These are phyloP conservation scores for Heterotis niloticus DNA, from an alignment of 2,113 vertebrate genomes.

Conservation along the genomic window DNA sequence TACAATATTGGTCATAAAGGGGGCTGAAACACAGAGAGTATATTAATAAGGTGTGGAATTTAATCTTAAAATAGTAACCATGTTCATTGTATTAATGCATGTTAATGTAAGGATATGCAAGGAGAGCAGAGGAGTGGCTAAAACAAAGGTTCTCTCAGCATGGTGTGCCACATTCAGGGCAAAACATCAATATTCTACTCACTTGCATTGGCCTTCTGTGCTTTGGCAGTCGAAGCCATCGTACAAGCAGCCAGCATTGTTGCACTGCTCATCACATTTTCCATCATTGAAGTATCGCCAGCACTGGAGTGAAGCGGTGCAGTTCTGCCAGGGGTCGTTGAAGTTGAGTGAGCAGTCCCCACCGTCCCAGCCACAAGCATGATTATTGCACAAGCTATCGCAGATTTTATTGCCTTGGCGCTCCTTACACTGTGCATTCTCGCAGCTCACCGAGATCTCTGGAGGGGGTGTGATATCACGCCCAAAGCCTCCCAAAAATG, in stretches of 20 bases:
- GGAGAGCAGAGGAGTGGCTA: background rate
- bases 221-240: conserved; percentile 95
- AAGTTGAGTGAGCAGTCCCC: conserved; percentile 96
- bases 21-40: conserved; percentile 64
- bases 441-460: conserved; percentile 50
- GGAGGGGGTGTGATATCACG: conserved; percentile 70
- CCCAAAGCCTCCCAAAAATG: conserved; percentile 72
- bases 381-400: conserved; percentile 78
- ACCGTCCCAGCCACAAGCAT: conserved; percentile 88
- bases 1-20: conserved; percentile 94
- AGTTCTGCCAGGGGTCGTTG: conserved; percentile 90
- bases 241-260: conserved; percentile 82
- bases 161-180: background rate
- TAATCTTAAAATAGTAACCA: too few relatives aligned
- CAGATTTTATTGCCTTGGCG: conserved; percentile 78
- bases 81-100: too few relatives aligned
- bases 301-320: conserved; percentile 85
- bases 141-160: background rate
- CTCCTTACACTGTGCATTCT: conserved; percentile 64
- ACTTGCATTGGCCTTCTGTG: conserved; percentile 89
- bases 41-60: too few relatives aligned
- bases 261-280: conserved; percentile 83
- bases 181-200: conserved; percentile 43
- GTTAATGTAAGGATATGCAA: background rate
- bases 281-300: conserved; percentile 91